A percentile compares a stretch with the other conserved stretches of the same genome.
Conservation (phyloP, 2,797 vertebrate species). For the Eulemur rubriventer region DNA sequence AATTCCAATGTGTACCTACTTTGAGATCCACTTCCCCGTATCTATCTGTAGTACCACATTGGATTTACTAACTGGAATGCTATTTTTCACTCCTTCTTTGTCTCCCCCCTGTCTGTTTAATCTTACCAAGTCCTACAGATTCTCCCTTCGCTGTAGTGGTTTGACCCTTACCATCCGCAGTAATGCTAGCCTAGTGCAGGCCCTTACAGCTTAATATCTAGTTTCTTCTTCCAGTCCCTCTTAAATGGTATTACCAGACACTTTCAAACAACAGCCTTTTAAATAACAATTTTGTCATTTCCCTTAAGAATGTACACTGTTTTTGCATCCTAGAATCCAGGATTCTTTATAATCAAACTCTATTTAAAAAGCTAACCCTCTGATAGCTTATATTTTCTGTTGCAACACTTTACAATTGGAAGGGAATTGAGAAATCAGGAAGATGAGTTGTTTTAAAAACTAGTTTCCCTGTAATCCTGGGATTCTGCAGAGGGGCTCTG, state of each 20-base stretch:
- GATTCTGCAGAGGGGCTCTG: background rate
- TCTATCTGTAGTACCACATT: background rate
- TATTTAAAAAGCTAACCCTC: background rate
- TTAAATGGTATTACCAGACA: background rate
- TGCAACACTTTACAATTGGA: background rate
- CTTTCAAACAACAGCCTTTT: background rate
- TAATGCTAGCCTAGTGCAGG: background rate
- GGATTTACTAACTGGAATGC: conserved; percentile 26
- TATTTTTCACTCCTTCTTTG: conserved; percentile 36
- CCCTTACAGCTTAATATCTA: background rate
- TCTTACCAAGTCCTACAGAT: background rate
- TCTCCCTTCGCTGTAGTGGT: background rate
- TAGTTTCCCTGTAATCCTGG: background rate
- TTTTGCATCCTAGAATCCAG: conserved; percentile 21
- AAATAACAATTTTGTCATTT: background rate
- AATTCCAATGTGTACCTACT: background rate
- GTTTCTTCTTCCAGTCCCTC: background rate
- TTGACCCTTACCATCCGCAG: background rate
- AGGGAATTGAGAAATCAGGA: background rate
- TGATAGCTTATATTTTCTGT: background rate
- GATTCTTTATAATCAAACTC: background rate
- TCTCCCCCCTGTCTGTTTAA: conserved; percentile 3
- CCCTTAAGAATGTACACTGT: background rate
- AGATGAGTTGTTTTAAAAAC: background rate
- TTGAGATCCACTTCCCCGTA: background rate